Percentiles rank a stretch among this genome's conserved stretches.
phyloP scores from a whole-genome alignment of 2,888 invertebrate species.

The Diarsia rubi region DNA sequence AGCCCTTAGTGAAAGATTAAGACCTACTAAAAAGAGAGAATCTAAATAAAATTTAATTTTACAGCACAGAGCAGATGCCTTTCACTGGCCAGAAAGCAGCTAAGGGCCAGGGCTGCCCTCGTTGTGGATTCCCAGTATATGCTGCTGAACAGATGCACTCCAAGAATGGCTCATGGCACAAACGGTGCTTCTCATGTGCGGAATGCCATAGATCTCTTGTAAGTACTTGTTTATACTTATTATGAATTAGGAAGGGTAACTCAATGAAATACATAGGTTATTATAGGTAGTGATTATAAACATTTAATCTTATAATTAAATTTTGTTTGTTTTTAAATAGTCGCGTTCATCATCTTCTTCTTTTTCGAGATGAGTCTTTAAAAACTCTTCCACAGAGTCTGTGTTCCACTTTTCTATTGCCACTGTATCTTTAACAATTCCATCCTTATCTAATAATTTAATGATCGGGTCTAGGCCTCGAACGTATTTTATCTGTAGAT shows the following conservation, averaged over 20 bases:
- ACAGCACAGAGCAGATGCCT: conserved; percentile 93
- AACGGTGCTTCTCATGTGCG: conserved; percentile 97
- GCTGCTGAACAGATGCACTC: conserved; percentile 99
- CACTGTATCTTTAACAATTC: conserved; percentile 96
- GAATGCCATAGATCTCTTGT: conserved; percentile 96
- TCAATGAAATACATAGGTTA: conserved; percentile 22
- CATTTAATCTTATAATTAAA: conserved; percentile 75
- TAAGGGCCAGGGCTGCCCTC: conserved; percentile 95
- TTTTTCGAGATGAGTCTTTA: conserved; percentile 95
- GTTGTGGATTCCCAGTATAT: conserved; percentile 97
- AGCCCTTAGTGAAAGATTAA: background rate
- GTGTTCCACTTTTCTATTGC: conserved; percentile 99
- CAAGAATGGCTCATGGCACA: conserved; percentile 98
- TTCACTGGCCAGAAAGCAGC: conserved; percentile 94
- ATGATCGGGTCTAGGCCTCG: conserved; percentile 98
- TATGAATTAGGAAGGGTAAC: conserved; percentile 6
- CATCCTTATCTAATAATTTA: conserved; percentile 96
- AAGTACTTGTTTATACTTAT: conserved; percentile 73
- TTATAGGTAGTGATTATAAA: conserved; percentile 19
- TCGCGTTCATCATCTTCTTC: conserved; percentile 90
- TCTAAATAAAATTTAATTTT: conserved; percentile 46
- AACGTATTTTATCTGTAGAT: conserved; percentile 97
- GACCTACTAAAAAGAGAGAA: background rate
- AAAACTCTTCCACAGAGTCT: conserved; percentile 98
- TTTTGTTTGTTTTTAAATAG: conserved; percentile 92